Evolutionary conservation across 2,888 invertebrate species (phyloP).

Genomic region (Dynastes maya): DNA sequence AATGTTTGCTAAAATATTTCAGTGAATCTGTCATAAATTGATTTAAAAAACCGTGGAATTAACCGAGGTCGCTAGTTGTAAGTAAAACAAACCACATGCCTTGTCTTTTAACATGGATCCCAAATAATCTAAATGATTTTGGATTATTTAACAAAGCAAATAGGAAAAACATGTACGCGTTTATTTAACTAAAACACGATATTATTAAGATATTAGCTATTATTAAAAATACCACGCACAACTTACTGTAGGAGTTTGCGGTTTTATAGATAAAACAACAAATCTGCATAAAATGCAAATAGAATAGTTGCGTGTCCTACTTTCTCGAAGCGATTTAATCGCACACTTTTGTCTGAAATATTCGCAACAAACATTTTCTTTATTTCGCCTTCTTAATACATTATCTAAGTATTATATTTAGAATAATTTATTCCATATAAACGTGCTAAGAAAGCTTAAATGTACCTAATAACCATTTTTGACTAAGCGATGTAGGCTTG

Average conservation of each 20-base stretch:
- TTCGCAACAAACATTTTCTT: background rate
- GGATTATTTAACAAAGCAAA: too few relatives aligned
- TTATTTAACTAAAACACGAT: too few relatives aligned
- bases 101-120: too few relatives aligned
- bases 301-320: conserved; percentile 15
- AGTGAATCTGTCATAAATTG: too few relatives aligned
- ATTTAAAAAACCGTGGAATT: too few relatives aligned
- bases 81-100: too few relatives aligned
- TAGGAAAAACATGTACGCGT: too few relatives aligned
- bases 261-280: conserved; percentile 9
- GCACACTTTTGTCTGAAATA: background rate
- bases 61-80: too few relatives aligned
- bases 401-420: background rate
- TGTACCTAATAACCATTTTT: background rate
- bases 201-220: background rate
- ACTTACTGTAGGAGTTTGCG: background rate
- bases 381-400: background rate
- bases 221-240: conserved; percentile 19
- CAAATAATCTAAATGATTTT: too few relatives aligned
- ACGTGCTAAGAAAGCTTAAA: background rate
- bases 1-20: too few relatives aligned
- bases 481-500: background rate
- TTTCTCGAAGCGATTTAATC: conserved; percentile 25
- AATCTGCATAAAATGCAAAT: conserved; percentile 40
- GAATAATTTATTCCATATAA: conserved; percentile 3